Evolutionary conservation across 1,140 invertebrate species (phyloP).

Genomic region (Solenopsis fugax): DNA sequence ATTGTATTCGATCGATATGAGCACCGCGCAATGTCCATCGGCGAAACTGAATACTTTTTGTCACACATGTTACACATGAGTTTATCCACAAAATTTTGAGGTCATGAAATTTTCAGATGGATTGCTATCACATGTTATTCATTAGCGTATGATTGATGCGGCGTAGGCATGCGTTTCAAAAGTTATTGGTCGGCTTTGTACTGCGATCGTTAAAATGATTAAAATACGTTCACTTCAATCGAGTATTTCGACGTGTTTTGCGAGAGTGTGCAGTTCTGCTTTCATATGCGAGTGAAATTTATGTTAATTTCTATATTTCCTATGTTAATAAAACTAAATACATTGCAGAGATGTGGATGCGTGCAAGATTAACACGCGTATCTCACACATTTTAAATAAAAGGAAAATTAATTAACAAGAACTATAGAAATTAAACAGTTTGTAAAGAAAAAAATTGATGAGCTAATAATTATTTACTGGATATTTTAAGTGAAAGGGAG

Average conservation of each 20-base stretch:
- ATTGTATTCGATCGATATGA: slow-evolving; percentile 21
- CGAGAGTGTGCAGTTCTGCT: neutral
- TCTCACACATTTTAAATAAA: neutral
- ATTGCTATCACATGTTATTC: slow-evolving; percentile 51
- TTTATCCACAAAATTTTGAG: slow-evolving; percentile 38
- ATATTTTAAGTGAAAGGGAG: neutral
- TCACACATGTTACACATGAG: slow-evolving; percentile 25
- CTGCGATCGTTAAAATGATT: slow-evolving; percentile 35
- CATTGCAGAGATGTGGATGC: neutral
- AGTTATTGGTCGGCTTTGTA: slow-evolving; percentile 34
- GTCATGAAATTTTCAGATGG: slow-evolving; percentile 30
- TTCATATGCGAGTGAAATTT: slow-evolving; percentile 17
- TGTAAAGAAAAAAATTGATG: neutral
- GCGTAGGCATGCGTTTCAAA: slow-evolving; percentile 15
- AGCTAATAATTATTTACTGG: neutral
- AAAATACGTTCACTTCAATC: slow-evolving; percentile 49
- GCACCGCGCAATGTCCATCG: neutral
- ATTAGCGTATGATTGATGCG: slow-evolving; percentile 28
- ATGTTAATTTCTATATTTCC: slow-evolving; percentile 9
- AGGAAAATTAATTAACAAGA: slow-evolving; percentile 34
- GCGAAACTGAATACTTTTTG: slow-evolving; percentile 41
- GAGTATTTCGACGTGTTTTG: neutral
- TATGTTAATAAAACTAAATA: slow-evolving; percentile 40
- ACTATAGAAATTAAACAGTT: neutral
- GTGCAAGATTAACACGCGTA: neutral